Base-by-base conservation (phyloP, 2,113 vertebrate genomes). In the Mirza zaza region DNA sequence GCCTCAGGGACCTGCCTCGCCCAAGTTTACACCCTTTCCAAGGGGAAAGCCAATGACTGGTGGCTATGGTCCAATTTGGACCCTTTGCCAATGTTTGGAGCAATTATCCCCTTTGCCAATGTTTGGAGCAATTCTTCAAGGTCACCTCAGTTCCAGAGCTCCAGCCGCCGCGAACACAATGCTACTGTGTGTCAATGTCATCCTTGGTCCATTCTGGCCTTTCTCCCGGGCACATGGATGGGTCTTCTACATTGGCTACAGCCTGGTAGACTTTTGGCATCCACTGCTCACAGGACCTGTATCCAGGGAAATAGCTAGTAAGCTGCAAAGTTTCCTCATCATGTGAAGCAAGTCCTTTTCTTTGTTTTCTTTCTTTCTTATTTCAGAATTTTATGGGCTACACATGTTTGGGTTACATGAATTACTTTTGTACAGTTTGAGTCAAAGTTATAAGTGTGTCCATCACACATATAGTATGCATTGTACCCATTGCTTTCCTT, bases 1-100 rank as follows among this genome's bases (percentile, higher is more conserved):
- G 21, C 20, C 34, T 1, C 4, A 5, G 36, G 23, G 6, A 71
- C 21, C 2, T 34, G 12, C 3, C 4, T 77, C 0, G 1, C 0
- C 18, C 45, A 55, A 87, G 15, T 2, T 7, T 32, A 52, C 3
- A 18, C 4, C 11, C 0, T 2, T 90, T 76, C 11, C n/a, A 63
- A 63, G 1, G 2, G 11, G 32, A 6, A 1, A 73, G 13, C 23
- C 18, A 21, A 6, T 12, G 36, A 34, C 21, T 4, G 10, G 34
- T 39, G 12, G 1, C 18, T 75, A 17, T 14, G 29, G 13, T 11
- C n/a, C 8, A 80, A n/a, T n/a, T n/a, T n/a, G n/a, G 5, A 8
- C 48, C 48, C 48, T 48, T 48, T 48, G 48, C 48, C 8, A 20
- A 45, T 27, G 3, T 29, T 17, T n/a, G 39, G 15, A 3, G n/a